Evolutionary conservation across 2,888 invertebrate species (phyloP).

Genomic region (Calameuta filiformis): DNA sequence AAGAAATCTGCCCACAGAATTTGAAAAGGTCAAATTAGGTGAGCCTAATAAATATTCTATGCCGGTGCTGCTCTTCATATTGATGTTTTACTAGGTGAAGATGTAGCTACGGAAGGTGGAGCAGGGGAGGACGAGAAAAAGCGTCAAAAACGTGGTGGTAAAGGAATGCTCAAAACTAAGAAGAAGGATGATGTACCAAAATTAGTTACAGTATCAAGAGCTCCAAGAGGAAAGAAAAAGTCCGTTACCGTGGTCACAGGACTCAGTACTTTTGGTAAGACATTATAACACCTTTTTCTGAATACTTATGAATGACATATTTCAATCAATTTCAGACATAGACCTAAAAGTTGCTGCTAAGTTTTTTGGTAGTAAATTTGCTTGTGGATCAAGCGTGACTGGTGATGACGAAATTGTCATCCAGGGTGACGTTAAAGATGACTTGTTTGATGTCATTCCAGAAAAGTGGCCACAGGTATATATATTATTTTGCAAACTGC

Average conservation of each 20-base stretch:
- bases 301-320: neutral
- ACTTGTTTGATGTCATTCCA: slow-evolving; percentile 96
- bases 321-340: slow-evolving; percentile 76
- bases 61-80: slow-evolving; percentile 1
- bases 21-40: slow-evolving; percentile 87
- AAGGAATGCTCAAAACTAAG: slow-evolving; percentile 94
- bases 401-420: slow-evolving; percentile 99
- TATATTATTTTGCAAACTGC: neutral
- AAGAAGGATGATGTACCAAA: slow-evolving; percentile 93
- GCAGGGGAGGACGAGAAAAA: slow-evolving; percentile 93
- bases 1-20: slow-evolving; percentile 91
- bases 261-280: slow-evolving; percentile 88
- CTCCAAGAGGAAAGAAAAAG: slow-evolving; percentile 98
- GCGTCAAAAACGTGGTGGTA: slow-evolving; percentile 96
- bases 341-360: slow-evolving; percentile 98
- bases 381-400: slow-evolving; percentile 99
- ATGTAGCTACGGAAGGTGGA: slow-evolving; percentile 72
- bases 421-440: slow-evolving; percentile 99
- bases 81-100: slow-evolving; percentile 54
- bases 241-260: slow-evolving; percentile 98
- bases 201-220: slow-evolving; percentile 85
- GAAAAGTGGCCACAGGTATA: slow-evolving; percentile 96
- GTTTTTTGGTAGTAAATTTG: slow-evolving; percentile 97
- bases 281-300: neutral
- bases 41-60: slow-evolving; percentile 43